These are phyloP conservation scores for Cylas formicarius DNA, from an alignment of 1,140 invertebrate species.

Conservation along the genomic window DNA sequence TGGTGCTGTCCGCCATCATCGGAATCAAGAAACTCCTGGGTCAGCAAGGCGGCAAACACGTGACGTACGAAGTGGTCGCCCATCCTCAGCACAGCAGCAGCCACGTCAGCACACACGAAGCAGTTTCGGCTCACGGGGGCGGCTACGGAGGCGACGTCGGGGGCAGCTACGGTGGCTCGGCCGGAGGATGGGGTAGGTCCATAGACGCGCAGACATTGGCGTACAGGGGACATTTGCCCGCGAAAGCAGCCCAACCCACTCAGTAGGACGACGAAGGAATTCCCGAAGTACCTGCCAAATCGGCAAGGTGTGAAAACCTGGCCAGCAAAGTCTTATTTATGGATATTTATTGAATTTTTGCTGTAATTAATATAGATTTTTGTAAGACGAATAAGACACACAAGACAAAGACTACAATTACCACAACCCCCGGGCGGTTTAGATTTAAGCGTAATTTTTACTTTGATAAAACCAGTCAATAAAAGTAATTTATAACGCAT, in stretches of 20 bases:
- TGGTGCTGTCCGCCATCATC: constrained; percentile 73
- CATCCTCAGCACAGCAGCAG: constrained; percentile 69
- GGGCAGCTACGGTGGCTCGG: constrained; percentile 48
- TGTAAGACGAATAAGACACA: background rate
- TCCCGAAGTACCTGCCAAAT: constrained; percentile 39
- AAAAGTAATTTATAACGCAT: constrained; percentile 4
- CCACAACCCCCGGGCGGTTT: constrained; percentile 1
- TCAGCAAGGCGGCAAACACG: constrained; percentile 63
- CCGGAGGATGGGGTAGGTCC: constrained; percentile 65
- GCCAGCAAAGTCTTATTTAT: constrained; percentile 8
- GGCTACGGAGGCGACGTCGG: constrained; percentile 47
- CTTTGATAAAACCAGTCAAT: constrained; percentile 7
- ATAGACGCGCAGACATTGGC: constrained; percentile 66
- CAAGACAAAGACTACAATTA: constrained; percentile 4
- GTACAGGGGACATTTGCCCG: constrained; percentile 57
- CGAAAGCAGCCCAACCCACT: constrained; percentile 21
- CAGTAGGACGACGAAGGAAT: constrained; percentile 13
- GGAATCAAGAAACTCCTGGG: constrained; percentile 70
- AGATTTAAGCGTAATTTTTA: constrained; percentile 6
- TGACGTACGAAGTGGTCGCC: constrained; percentile 75
- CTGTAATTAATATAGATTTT: constrained; percentile 3
- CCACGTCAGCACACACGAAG: constrained; percentile 57
- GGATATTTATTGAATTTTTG: constrained; percentile 15
- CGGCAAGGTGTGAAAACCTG: constrained; percentile 12
- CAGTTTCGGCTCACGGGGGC: constrained; percentile 46